Evolutionary conservation across 2,888 invertebrate genomes (phyloP), one percentile per base, ranked within the genome.

Genomic region (Eilema caniola): DNA sequence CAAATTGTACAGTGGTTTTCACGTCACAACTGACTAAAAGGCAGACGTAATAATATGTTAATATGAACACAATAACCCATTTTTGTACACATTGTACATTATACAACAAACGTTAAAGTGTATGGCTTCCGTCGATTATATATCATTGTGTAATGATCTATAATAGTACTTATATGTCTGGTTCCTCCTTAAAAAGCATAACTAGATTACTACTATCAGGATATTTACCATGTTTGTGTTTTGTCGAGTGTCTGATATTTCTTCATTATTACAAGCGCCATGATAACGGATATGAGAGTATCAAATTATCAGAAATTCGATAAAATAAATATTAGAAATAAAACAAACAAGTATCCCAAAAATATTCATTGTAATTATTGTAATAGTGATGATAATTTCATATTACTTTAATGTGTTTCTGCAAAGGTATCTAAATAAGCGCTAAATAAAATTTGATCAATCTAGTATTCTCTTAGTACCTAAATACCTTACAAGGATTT

Each of bases 81-180:
- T 24, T 16, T 23, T 2, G 24, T 62, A 20, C 47, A 47, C 20
- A 53, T 53, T 53, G 53, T 53, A 53, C n/a, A 53, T n/a, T 53
- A 53, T 53, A 53, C 53, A 53, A 53, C 2, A 8, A 20, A 53
- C 53, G 53, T 53, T 53, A n/a, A 53, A 53, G 53, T 53, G 53
- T 53, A 53, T n/a, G 53, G 53, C 53, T 53, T 53, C 53, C 8
- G n/a, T 53, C n/a, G n/a, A n/a, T n/a, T 53, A 53, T 53, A 53
- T 10, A 53, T 53, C 53, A n/a, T n/a, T 53, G 53, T n/a, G 20
- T 20, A 47, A 47, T 47, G 53, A 47, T 47, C 16, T n/a, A 53
- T 53, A 53, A n/a, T 53, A n/a, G 8, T 53, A 10, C n/a, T 8
- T 53, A n/a, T 53, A 53, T n/a, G 8, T 53, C 20, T 53, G n/a